Evolutionary conservation across 2,113 vertebrate genomes (phyloP).

Genomic region (Calidris pygmaea): DNA sequence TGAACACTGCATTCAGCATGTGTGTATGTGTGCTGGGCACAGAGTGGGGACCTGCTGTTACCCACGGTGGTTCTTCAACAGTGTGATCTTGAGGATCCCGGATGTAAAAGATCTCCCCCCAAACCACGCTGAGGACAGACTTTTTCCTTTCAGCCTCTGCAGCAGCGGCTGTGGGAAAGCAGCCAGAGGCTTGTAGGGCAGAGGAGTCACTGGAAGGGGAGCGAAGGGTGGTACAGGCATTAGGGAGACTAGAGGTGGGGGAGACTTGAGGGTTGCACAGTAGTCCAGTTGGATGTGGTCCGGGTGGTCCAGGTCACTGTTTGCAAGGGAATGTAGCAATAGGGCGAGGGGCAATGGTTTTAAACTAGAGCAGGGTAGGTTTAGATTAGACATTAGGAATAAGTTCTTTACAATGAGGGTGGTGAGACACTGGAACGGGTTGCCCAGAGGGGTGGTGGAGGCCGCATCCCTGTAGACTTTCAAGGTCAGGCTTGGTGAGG

Average conservation of each 20-base stretch:
- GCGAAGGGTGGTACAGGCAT: background rate
- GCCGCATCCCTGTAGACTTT: no score
- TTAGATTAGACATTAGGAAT: no score
- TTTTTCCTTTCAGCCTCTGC: background rate
- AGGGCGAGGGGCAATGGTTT: no score
- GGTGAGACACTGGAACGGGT: no score
- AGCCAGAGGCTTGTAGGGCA: background rate
- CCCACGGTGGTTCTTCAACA: background rate
- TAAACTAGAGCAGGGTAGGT: no score
- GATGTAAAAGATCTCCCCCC: background rate
- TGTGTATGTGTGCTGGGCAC: background rate
- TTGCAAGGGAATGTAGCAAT: no score
- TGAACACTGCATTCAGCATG: background rate
- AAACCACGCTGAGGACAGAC: background rate
- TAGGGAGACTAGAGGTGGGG: background rate
- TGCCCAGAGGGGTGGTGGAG: no score
- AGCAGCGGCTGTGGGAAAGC: background rate
- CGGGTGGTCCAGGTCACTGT: background rate
- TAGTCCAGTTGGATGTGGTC: background rate
- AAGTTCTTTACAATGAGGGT: no score
- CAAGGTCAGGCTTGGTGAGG: no score
- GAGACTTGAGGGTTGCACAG: accelerated
- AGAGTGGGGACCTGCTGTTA: background rate
- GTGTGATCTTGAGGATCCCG: background rate
- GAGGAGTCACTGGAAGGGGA: background rate